Conservation (phyloP, 2,113 vertebrate genomes). For the Oxyruncus cristatus region DNA sequence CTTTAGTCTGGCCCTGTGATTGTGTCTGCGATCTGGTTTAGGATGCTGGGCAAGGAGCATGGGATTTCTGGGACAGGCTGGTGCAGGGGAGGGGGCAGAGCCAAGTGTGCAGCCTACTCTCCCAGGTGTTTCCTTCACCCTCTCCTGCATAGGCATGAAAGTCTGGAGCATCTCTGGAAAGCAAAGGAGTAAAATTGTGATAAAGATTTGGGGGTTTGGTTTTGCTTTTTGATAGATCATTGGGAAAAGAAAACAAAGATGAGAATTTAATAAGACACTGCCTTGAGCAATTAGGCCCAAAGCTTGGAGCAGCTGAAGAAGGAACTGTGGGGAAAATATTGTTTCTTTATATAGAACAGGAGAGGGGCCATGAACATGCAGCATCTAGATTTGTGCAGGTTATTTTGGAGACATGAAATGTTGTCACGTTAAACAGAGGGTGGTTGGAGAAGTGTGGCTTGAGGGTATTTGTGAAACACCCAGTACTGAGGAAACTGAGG, state of each 20-base stretch:
- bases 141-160: accelerated
- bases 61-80: neutral
- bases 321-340: neutral
- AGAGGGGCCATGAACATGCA: neutral
- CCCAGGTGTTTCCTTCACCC: neutral
- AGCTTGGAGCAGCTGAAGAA: neutral
- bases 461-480: neutral
- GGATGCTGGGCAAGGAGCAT: neutral
- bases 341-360: neutral
- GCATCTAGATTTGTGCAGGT: neutral
- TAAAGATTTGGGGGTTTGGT: neutral
- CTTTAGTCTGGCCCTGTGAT: neutral
- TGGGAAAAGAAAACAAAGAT: neutral
- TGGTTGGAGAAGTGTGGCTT: neutral
- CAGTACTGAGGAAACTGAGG: neutral
- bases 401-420: neutral
- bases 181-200: neutral
- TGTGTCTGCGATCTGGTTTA: neutral
- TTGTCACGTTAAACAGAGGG: neutral
- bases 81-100: neutral
- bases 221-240: neutral
- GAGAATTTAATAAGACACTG: neutral
- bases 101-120: accelerated
- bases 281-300: neutral
- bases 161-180: neutral